These are phyloP conservation scores for Cynopterus sphinx DNA, from an alignment of 2,797 vertebrate species.

Conservation along the genomic window DNA sequence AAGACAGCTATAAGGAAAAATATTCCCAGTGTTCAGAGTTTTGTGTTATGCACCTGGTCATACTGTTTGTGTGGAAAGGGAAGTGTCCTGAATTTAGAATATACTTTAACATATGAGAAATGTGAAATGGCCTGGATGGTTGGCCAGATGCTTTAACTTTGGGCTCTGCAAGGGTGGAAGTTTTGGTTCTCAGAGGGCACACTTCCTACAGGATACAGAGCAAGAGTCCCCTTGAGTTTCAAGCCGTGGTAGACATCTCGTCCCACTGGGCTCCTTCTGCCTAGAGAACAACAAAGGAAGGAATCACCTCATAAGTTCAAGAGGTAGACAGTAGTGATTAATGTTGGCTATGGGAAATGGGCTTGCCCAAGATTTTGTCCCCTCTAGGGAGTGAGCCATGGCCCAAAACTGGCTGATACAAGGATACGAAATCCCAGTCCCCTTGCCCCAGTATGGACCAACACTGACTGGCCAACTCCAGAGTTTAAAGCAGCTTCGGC, in stretches of 20 bases:
- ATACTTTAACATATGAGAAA: not conserved
- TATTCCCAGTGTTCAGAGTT: not conserved
- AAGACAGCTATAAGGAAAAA: not conserved
- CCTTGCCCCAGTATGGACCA: not conserved
- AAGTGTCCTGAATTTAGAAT: not conserved
- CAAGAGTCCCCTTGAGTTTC: not conserved
- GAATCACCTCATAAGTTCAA: not conserved
- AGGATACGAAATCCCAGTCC: not conserved
- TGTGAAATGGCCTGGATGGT: not conserved
- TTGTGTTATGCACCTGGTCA: not conserved
- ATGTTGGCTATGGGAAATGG: not conserved
- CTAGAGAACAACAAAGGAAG: not conserved
- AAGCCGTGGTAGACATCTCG: not conserved
- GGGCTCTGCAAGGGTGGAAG: not conserved
- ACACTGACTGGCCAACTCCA: not conserved
- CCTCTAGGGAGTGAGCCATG: not conserved
- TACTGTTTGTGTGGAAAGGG: not conserved
- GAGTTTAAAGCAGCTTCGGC: not conserved
- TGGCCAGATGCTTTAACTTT: not conserved
- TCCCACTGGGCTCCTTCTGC: not conserved
- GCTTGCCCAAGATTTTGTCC: not conserved
- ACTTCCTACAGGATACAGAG: not conserved
- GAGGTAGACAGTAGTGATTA: not conserved
- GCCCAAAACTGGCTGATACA: not conserved
- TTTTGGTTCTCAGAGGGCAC: not conserved